Evolutionary conservation across 1,140 invertebrate genomes (phyloP).

Genomic region (Trichoplusia ni): DNA sequence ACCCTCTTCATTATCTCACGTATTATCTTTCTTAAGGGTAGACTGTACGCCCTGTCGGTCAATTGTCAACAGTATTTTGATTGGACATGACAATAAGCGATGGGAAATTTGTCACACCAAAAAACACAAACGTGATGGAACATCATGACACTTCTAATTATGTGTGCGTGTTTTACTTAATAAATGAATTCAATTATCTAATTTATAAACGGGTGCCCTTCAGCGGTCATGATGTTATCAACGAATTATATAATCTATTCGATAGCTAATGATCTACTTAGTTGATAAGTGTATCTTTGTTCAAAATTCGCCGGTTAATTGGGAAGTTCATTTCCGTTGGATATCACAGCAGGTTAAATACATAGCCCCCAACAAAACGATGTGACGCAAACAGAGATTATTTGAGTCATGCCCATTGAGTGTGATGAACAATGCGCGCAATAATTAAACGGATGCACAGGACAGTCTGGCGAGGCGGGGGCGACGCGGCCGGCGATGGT

Average conservation of each 20-base stretch:
- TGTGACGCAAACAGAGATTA: constrained; percentile 13
- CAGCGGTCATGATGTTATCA: background rate
- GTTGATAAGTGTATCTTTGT: background rate
- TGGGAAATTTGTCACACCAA: background rate
- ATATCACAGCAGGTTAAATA: constrained; percentile 13
- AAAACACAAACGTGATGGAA: background rate
- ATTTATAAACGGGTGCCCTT: background rate
- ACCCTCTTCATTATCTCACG: background rate
- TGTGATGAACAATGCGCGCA: constrained; percentile 41
- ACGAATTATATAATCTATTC: background rate
- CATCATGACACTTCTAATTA: background rate
- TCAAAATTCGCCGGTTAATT: background rate
- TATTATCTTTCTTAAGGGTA: constrained; percentile 3
- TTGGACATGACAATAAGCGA: background rate
- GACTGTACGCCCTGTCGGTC: no score
- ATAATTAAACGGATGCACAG: constrained; percentile 51
- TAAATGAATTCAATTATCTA: constrained; percentile 1
- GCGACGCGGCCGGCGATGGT: constrained; percentile 49
- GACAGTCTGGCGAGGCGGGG: no score
- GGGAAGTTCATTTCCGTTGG: background rate
- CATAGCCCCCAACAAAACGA: background rate
- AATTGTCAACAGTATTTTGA: no score
- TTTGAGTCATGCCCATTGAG: constrained; percentile 37
- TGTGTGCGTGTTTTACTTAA: background rate
- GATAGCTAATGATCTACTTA: background rate